These are phyloP conservation scores for Dolomedes plantarius DNA, from an alignment of 2,888 invertebrate genomes.

Conservation along the genomic window DNA sequence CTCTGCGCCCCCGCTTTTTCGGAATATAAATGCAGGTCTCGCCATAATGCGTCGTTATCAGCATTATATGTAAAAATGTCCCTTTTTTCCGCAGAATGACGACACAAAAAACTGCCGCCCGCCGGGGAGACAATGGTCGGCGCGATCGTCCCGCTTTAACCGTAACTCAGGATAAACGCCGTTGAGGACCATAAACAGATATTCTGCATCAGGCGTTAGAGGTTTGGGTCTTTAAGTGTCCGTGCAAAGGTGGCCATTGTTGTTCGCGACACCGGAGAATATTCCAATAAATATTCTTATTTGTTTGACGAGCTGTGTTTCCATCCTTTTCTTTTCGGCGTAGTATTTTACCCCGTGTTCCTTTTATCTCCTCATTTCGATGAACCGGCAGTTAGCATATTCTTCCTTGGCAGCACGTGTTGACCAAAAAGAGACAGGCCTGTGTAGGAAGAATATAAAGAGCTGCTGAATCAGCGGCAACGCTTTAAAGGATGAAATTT, in stretches of 20 bases:
- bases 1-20: background rate
- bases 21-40: slow-evolving; percentile 11
- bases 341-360: background rate
- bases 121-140: slow-evolving; percentile 32
- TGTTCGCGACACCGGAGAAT: slow-evolving; percentile 38
- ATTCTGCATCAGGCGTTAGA: slow-evolving; percentile 47
- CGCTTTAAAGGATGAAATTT: too few relatives aligned
- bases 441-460: too few relatives aligned
- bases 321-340: slow-evolving; percentile 2
- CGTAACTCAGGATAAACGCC: slow-evolving; percentile 65
- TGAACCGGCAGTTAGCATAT: background rate
- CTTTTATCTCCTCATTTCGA: background rate
- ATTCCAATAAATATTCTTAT: slow-evolving; percentile 50
- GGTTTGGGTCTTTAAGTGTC: slow-evolving; percentile 17
- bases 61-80: slow-evolving; percentile 63
- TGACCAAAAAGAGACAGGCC: background rate
- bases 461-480: too few relatives aligned
- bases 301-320: slow-evolving; percentile 7
- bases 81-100: slow-evolving; percentile 30
- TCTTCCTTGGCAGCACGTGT: background rate
- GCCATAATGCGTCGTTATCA: slow-evolving; percentile 40
- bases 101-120: slow-evolving; percentile 40
- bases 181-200: slow-evolving; percentile 61
- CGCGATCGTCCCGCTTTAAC: background rate
- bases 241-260: slow-evolving; percentile 27